Conservation (phyloP, 2,888 invertebrate genomes). For the Hyalella azteca region DNA sequence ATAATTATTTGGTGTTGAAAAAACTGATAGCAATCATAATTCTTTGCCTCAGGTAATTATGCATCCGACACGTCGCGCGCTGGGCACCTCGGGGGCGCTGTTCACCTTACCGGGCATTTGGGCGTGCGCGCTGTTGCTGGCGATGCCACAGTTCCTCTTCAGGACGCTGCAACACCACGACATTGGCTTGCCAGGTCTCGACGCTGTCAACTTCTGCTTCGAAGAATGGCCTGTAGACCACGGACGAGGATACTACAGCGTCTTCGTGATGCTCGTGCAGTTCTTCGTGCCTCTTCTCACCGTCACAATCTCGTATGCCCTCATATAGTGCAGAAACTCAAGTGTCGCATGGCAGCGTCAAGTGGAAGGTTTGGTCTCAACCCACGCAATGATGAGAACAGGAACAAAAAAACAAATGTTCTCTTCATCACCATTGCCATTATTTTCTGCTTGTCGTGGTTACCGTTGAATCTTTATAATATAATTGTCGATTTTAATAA, state of each 20-base stretch:
- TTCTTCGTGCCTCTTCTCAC: conserved; percentile 83
- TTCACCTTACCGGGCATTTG: conserved; percentile 68
- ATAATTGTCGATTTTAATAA: conserved; percentile 74
- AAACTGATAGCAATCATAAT: too few relatives aligned
- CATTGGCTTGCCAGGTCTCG: conserved; percentile 65
- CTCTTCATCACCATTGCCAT: conserved; percentile 83
- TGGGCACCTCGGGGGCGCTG: conserved; percentile 72
- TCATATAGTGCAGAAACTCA: conserved; percentile 81
- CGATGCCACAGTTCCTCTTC: conserved; percentile 72
- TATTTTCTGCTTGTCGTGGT: conserved; percentile 88
- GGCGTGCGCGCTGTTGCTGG: conserved; percentile 71
- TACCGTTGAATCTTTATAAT: conserved; percentile 88
- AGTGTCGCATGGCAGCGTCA: conserved; percentile 67
- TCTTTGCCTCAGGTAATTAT: conserved; percentile 37
- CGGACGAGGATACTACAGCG: conserved; percentile 80
- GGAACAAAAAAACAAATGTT: conserved; percentile 84
- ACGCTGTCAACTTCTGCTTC: conserved; percentile 74
- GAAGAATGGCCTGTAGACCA: conserved; percentile 75
- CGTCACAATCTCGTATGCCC: conserved; percentile 79
- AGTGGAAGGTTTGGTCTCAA: conserved; percentile 44
- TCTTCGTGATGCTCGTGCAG: conserved; percentile 82
- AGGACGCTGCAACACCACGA: conserved; percentile 70
- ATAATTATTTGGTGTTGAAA: too few relatives aligned
- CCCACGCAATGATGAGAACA: conserved; percentile 68
- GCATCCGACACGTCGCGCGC: conserved; percentile 36